Evolutionary conservation across 2,797 vertebrate species (phyloP), one percentile per base, ranked within the genome.

Genomic region (Gymnothorax javanicus): DNA sequence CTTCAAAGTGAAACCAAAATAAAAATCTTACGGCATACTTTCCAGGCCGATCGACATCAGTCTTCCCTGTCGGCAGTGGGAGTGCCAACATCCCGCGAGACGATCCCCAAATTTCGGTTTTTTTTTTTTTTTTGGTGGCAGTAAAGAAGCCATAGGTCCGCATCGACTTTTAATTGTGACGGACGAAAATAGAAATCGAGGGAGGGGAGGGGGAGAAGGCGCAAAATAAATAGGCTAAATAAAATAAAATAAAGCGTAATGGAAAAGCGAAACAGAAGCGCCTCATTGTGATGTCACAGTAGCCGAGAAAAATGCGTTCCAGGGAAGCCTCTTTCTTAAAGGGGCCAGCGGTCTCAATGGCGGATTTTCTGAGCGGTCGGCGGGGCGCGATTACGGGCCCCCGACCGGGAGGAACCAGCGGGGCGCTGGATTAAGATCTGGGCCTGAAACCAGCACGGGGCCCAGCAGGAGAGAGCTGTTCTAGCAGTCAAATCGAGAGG

Each of bases 241-340:
- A 23, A 64, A 62, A 17, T 62, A 67, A 57, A 58, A 81, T 79
- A 77, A 88, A 43, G 33, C 57, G 69, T 57, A 86, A 54, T 69
- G 89, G 83, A 62, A 75, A 82, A 20, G 58, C 52, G 84, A 79
- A 71, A 58, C 67, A 89, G 67, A 86, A 89, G 86, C 84, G 79
- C 64, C 86, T 87, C 84, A 86, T 79, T 86, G 71, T 77, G 86
- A 88, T 86, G 86, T 89, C 89, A 90, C 88, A 88, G 73, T 25
- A 62, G 57, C 73, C 52, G 9, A 84, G 86, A 87, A 85, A 88
- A 94, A 43, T 93, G 93, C 94, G 20, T 7, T 93, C 91, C 93
- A 89, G 92, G 94, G 91, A 92, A 92, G 92, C 92, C 92, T 88
- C 89, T 87, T 90, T 95, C 94, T 95, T 95, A 94, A 95, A 96